A percentile compares a stretch with the other conserved stretches of the same genome.
phyloP scores from a whole-genome alignment of 2,797 vertebrate species.

The Eulemur albifrons region DNA sequence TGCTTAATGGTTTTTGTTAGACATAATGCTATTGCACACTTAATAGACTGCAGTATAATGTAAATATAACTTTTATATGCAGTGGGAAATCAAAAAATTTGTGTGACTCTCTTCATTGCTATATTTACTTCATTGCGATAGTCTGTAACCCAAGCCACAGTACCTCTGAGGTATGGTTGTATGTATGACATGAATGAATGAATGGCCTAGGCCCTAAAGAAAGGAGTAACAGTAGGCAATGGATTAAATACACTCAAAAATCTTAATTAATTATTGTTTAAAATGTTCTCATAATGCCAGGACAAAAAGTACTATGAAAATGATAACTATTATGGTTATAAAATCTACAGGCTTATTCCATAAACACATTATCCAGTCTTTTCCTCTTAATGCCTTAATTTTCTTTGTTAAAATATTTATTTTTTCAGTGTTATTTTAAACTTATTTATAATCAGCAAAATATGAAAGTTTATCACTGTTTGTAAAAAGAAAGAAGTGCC shows the following conservation, averaged over 20 bases:
- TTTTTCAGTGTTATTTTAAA: constrained; percentile 60
- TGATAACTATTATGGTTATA: constrained; percentile 26
- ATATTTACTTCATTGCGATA: not conserved
- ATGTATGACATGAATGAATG: not conserved
- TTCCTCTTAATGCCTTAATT: not conserved
- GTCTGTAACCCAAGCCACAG: not conserved
- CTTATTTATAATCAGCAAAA: constrained; percentile 67
- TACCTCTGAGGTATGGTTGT: not conserved
- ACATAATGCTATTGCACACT: not conserved
- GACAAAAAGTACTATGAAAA: constrained; percentile 4
- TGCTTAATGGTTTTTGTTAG: not conserved
- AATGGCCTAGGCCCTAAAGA: not conserved
- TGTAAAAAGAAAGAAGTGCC: constrained; percentile 42
- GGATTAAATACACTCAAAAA: not conserved
- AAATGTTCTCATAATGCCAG: not conserved
- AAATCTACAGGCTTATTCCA: constrained; percentile 14
- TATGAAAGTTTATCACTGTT: constrained; percentile 3
- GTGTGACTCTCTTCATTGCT: not conserved
- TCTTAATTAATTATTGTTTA: constrained; percentile 55
- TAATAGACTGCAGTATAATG: not conserved
- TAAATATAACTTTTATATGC: not conserved
- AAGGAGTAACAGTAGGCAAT: not conserved
- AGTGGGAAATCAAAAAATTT: not conserved
- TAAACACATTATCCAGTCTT: not conserved
- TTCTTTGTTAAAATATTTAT: constrained; percentile 64